Conservation (phyloP, 2,113 vertebrate species). For the Malurus cyaneus region DNA sequence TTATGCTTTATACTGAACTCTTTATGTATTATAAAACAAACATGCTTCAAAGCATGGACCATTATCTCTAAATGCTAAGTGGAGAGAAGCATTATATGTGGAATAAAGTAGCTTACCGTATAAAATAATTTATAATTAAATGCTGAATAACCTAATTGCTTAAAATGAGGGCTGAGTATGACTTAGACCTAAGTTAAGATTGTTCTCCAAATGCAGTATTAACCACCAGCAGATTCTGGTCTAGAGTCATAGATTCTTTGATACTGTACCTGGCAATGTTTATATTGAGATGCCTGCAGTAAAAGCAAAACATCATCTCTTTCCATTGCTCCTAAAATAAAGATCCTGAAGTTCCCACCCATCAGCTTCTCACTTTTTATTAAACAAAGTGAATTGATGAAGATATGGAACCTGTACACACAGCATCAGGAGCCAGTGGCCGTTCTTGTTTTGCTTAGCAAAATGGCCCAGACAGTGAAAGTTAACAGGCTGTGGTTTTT, state of each 20-base stretch:
- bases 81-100: background rate
- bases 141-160: background rate
- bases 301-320: background rate
- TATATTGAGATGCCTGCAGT: background rate
- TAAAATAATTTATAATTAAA: background rate
- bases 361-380: background rate
- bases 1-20: background rate
- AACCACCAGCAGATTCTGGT: background rate
- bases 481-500: background rate
- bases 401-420: background rate
- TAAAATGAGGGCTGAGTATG: background rate
- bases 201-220: background rate
- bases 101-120: background rate
- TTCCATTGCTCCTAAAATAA: background rate
- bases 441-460: background rate
- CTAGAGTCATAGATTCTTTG: background rate
- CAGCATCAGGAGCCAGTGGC: background rate
- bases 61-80: background rate
- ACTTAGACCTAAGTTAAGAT: background rate
- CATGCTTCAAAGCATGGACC: background rate
- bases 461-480: background rate
- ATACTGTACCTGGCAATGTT: background rate
- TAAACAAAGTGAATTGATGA: background rate
- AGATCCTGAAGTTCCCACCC: background rate
- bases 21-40: background rate